Conservation (phyloP, 2,888 invertebrate genomes). For the Lacanobia oleracea region DNA sequence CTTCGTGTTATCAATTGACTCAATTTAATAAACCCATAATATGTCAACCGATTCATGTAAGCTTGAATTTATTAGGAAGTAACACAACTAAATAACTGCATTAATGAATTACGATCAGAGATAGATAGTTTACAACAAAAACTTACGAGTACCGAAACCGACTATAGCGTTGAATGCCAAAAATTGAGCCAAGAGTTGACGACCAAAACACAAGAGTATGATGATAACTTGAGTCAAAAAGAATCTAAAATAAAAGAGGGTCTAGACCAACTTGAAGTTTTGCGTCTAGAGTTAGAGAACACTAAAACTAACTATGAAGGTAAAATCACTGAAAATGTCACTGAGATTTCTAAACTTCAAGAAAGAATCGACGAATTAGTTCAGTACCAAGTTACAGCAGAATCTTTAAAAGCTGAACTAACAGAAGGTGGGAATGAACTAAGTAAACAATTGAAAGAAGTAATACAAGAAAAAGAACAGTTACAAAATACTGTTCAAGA, state of each 20-base stretch:
- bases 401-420: conserved; percentile 58
- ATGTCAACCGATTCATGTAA: conserved; percentile 41
- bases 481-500: conserved; percentile 60
- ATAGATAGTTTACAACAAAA: conserved; percentile 76
- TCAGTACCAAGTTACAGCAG: conserved; percentile 62
- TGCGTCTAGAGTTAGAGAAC: conserved; percentile 72
- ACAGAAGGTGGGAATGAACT: conserved; percentile 65
- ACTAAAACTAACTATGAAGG: conserved; percentile 68
- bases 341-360: conserved; percentile 68
- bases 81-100: conserved; percentile 69
- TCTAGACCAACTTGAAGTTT: conserved; percentile 68
- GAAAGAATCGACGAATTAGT: conserved; percentile 69
- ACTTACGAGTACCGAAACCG: conserved; percentile 72
- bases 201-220: conserved; percentile 72
- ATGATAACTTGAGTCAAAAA: conserved; percentile 72
- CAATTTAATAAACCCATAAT: conserved; percentile 14
- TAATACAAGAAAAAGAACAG: conserved; percentile 60
- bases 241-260: conserved; percentile 76
- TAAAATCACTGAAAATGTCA: conserved; percentile 64
- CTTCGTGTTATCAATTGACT: background rate
- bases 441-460: conserved; percentile 60
- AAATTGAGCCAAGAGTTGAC: conserved; percentile 73
- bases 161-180: conserved; percentile 69
- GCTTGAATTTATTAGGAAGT: conserved; percentile 78
- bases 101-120: conserved; percentile 77